Conservation (phyloP, 2,888 invertebrate species). For the Pyralis farinalis region DNA sequence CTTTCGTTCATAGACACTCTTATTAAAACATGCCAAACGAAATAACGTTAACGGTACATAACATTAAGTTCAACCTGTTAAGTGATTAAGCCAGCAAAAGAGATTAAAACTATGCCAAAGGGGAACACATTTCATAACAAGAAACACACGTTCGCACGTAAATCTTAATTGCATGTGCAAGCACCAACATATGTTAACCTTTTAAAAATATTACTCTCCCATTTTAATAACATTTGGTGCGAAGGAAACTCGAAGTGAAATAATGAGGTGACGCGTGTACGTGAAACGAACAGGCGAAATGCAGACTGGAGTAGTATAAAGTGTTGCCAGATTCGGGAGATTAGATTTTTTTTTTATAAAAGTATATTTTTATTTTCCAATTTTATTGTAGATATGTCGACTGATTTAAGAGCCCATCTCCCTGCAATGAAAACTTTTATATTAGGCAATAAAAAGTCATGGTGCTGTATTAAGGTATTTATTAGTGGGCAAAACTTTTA, state of each 20-base stretch:
- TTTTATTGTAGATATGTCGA: too few relatives aligned
- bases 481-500: too few relatives aligned
- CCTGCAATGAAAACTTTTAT: too few relatives aligned
- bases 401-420: too few relatives aligned
- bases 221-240: constrained; percentile 62
- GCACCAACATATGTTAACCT: constrained; percentile 40
- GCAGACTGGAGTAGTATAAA: constrained; percentile 1
- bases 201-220: constrained; percentile 66
- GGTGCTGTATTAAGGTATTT: too few relatives aligned
- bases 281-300: constrained; percentile 2
- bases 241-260: constrained; percentile 54
- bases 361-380: too few relatives aligned
- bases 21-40: too few relatives aligned
- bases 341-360: too few relatives aligned
- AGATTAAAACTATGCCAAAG: constrained; percentile 35
- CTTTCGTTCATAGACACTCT: too few relatives aligned
- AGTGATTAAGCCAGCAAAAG: constrained; percentile 12
- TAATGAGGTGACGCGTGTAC: constrained; percentile 64
- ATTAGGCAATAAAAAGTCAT: too few relatives aligned
- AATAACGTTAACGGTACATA: too few relatives aligned
- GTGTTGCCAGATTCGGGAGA: background rate
- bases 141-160: constrained; percentile 32
- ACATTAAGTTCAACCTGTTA: too few relatives aligned
- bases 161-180: constrained; percentile 56
- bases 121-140: constrained; percentile 34